Evolutionary conservation across 1,140 invertebrate species (phyloP).

Genomic region (Tetramorium alpestre): DNA sequence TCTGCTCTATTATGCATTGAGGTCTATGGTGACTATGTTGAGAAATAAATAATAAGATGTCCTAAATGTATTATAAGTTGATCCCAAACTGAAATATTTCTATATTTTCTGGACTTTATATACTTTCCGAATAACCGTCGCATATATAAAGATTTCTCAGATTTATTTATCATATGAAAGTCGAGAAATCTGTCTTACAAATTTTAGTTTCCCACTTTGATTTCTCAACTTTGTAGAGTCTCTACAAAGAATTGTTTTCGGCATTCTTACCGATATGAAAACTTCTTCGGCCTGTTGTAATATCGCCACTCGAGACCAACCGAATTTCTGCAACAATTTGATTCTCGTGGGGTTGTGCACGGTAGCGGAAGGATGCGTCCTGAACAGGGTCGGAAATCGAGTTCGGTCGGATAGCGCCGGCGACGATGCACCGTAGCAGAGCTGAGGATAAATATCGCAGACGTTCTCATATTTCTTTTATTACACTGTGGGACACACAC

Average conservation of each 20-base stretch:
- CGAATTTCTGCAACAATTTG: constrained; percentile 98
- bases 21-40: too few species aligned
- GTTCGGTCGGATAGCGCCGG: constrained; percentile 99
- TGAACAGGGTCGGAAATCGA: constrained; percentile 98
- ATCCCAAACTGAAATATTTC: too few species aligned
- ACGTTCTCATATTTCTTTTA: not conserved
- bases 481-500: not conserved
- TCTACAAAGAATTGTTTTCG: not conserved
- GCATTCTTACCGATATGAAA: constrained; percentile 95
- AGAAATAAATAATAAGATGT: too few species aligned
- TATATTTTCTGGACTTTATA: too few species aligned
- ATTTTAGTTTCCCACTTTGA: not conserved
- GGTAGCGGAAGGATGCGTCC: constrained; percentile 99
- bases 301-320: constrained; percentile 98
- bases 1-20: too few species aligned
- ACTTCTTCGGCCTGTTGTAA: constrained; percentile 99
- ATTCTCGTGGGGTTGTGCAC: constrained; percentile 99
- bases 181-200: not conserved
- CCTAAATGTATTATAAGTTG: too few species aligned
- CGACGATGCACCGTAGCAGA: constrained; percentile 99
- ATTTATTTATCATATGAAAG: not conserved
- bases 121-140: too few species aligned
- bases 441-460: constrained; percentile 86
- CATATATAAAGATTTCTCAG: not conserved
- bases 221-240: not conserved